Percentiles rank a stretch among this genome's conserved stretches.
These are phyloP conservation scores for Coelogynopora nodosa DNA, from an alignment of 2,888 invertebrate genomes.

Conservation along the genomic window DNA sequence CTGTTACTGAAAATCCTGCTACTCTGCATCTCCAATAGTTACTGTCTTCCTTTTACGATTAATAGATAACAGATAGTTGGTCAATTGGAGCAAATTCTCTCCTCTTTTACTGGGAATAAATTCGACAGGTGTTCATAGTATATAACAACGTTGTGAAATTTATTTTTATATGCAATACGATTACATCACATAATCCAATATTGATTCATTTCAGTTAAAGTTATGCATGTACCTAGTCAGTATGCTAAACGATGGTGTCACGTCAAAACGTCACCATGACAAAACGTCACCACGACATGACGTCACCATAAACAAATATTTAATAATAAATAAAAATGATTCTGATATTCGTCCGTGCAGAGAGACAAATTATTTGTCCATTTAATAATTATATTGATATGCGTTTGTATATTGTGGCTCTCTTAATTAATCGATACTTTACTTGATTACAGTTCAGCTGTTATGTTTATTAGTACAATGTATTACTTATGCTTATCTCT, in stretches of 20 bases:
- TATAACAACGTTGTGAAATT: constrained; percentile 17
- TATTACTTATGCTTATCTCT: too few species aligned
- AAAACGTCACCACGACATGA: too few species aligned
- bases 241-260: background rate
- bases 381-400: too few species aligned
- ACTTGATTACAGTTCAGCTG: too few species aligned
- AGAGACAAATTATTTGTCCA: too few species aligned
- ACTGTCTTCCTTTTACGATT: background rate
- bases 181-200: background rate
- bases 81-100: constrained; percentile 6
- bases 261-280: too few species aligned
- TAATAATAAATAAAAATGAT: too few species aligned
- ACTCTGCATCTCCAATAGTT: constrained; percentile 30
- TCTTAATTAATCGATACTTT: too few species aligned
- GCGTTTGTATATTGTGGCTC: too few species aligned
- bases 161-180: background rate
- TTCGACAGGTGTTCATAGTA: background rate
- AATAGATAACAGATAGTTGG: constrained; percentile 1
- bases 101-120: background rate
- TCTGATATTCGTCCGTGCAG: too few species aligned
- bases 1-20: constrained; percentile 16
- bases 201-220: background rate
- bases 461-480: too few species aligned
- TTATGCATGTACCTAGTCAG: background rate
- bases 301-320: too few species aligned